phyloP scores from a whole-genome alignment of 1,140 invertebrate genomes.

The Papilio aristodemus region DNA sequence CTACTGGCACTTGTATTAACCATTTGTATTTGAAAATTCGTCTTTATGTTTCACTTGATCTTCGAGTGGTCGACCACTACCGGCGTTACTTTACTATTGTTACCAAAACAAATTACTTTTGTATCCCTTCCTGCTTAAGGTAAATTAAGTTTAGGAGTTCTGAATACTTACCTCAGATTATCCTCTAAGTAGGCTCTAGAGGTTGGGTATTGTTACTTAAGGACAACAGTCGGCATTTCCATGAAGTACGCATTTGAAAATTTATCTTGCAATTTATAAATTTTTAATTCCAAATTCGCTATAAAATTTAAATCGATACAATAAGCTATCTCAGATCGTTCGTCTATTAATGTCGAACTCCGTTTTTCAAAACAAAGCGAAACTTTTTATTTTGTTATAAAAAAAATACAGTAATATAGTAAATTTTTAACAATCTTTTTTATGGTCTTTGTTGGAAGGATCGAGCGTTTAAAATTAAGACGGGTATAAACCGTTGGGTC shows the following conservation, averaged over 20 bases:
- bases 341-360: too few relatives aligned
- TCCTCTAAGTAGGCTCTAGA: constrained; percentile 5
- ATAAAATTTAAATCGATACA: too few relatives aligned
- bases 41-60: not conserved
- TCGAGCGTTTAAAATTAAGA: constrained; percentile 14
- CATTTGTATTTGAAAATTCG: not conserved
- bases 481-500: constrained; percentile 23
- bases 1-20: too few relatives aligned
- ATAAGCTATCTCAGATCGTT: too few relatives aligned
- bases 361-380: too few relatives aligned
- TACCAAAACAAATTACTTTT: constrained; percentile 16
- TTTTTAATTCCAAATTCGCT: too few relatives aligned
- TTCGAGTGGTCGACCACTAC: not conserved
- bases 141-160: constrained; percentile 8
- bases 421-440: not conserved
- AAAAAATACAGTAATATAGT: not conserved
- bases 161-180: not conserved
- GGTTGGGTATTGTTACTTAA: not conserved
- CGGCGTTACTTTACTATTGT: constrained; percentile 16
- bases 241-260: not conserved
- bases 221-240: not conserved
- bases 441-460: not conserved
- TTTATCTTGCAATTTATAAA: too few relatives aligned
- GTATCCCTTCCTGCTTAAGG: constrained; percentile 17
- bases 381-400: too few relatives aligned